Percentiles rank a stretch among this genome's conserved stretches.
These are phyloP conservation scores for Rostratula benghalensis DNA, from an alignment of 2,113 vertebrate species.

Conservation along the genomic window DNA sequence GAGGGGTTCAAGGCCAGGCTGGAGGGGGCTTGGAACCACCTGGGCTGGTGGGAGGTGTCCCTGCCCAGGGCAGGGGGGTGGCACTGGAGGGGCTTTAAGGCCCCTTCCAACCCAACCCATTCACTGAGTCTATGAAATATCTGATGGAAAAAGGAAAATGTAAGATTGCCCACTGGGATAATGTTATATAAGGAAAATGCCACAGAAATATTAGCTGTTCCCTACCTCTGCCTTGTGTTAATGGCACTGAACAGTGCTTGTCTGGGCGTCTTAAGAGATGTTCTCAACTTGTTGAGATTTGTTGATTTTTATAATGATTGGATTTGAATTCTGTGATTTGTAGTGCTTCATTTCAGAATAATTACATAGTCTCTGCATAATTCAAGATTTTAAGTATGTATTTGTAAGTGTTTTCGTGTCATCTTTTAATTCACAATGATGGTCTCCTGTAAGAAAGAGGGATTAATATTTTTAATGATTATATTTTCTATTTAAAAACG, in stretches of 20 bases:
- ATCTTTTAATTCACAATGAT: neutral
- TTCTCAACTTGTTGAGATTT: slow-evolving; percentile 23
- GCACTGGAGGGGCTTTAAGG: neutral
- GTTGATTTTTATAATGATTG: slow-evolving; percentile 36
- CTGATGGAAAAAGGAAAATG: neutral
- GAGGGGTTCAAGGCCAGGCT: neutral
- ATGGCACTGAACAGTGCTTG: neutral
- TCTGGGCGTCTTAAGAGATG: neutral
- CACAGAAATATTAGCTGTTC: neutral
- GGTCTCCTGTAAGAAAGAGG: neutral
- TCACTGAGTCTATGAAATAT: neutral
- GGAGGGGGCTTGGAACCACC: neutral
- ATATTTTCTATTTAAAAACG: neutral
- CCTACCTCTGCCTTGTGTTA: neutral
- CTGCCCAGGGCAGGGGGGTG: neutral
- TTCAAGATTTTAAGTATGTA: neutral
- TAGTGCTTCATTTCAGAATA: slow-evolving; percentile 40
- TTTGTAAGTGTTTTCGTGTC: neutral
- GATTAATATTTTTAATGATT: neutral
- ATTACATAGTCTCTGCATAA: slow-evolving; percentile 16
- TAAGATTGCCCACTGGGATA: neutral
- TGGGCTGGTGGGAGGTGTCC: neutral
- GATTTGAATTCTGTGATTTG: slow-evolving; percentile 41
- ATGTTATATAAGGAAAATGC: neutral
- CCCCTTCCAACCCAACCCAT: neutral